Base-by-base conservation (phyloP, 2,797 vertebrate genomes). In the Sternotherus odoratus region DNA sequence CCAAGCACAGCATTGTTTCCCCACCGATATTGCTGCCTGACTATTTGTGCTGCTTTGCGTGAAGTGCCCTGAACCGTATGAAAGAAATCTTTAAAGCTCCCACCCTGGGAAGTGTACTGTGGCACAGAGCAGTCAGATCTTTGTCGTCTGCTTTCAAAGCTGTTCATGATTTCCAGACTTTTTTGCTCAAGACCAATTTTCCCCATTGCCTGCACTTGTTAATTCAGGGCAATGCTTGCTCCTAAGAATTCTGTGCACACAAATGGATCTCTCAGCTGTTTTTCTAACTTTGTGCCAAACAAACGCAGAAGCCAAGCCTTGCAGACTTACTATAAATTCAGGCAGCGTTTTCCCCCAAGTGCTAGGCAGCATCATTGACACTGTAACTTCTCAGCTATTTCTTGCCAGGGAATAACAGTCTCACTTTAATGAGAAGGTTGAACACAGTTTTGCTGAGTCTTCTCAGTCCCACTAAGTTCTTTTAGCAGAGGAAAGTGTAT, bases 261-360 rank as follows among this genome's bases (percentile, higher is more conserved):
- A 95, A 95, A 66, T 89, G 88, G 94, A 87, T 95, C 93, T 92
- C 95, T 92, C 96, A 95, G 96, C 95, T 96, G 92, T 95, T 96
- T 90, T 88, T 88, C 95, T 96, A 89, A 95, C 89, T 95, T 57
- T 86, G 89, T 94, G 88, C 93, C 93, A 96, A 95, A 56, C 80
- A 79, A 93, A 94, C 86, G 81, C 80, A 88, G 94, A 91, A 92
- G 91, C 87, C 89, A 86, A 95, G 89, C 72, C 88, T 96, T 30
- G 10, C 75, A 96, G 92, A 50, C 86, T 91, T 11, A 56, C 91
- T 92, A 21, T 91, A 85, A 90, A 94, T 92, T 95, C 94, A 6
- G 3, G 86, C 88, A 60, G 81, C 81, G 0, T 83, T 94, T 75
- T 78, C 77, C 86, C 88, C 39, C 91, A 92, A 92, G 94, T 91